Evolutionary conservation across 1,140 invertebrate genomes (phyloP), one percentile per base, ranked within the genome.

Genomic region (Drosophila truncata): DNA sequence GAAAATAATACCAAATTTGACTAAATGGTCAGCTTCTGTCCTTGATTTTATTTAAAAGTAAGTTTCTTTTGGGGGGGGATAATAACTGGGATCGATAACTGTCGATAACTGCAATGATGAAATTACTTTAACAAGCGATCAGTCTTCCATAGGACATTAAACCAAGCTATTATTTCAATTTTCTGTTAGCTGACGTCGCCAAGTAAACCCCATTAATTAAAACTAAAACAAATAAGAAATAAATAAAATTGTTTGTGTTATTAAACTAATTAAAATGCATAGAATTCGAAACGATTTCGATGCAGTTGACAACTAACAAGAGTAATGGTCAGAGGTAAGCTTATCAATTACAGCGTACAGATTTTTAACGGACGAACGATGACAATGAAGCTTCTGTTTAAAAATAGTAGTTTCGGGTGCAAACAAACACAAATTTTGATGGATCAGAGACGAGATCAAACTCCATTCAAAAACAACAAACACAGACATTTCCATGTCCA

Each of bases 391-490:
- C 27, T 47, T 54, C 13, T 42, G 41, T 46, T 52, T 25, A n/a
- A 3, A 18, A 58, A 29, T 20, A 10, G 69, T 42, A 10, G 69
- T 42, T 72, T 41, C 8, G 70, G 54, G 67, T 72, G 66, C 54
- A 72, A 72, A 72, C 70, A 42, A 18, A 72, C 14, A 16, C n/a
- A 41, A 4, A 31, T 50, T 72, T 16, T 3, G 29, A 31, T 16
- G 18, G 14, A 72, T 72, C 54, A 1, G 20, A 33, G 29, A 6
- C 27, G 25, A 72, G 52, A 72, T 72, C 63, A 55, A 70, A 67
- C n/a, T 54, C 42, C 44, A 72, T n/a, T 10, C n/a, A 50, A 25
- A 49, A 58, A 33, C 41, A 65, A 50, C 18, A 49, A 58, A 33
- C 41, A 65, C 27, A 66, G 29, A 31, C 13, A 70, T 33, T 78